phyloP scores from a whole-genome alignment of 2,797 vertebrate species.

The Sciurus carolinensis region DNA sequence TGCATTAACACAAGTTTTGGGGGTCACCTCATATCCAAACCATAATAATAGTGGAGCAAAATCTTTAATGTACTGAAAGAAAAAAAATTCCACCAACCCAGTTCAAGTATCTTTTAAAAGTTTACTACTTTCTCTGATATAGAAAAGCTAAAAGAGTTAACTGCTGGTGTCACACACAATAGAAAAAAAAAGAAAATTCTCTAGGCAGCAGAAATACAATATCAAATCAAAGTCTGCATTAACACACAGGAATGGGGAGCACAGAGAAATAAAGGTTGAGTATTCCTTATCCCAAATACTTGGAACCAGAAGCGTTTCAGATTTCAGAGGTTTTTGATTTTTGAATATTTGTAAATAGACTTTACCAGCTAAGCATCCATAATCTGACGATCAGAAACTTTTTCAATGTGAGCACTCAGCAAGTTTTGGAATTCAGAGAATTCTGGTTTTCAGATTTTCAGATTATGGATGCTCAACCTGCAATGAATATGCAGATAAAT shows the following conservation, averaged over 20 bases:
- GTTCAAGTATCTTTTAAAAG: neutral
- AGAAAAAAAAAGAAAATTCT: neutral
- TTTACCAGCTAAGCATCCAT: neutral
- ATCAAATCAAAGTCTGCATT: neutral
- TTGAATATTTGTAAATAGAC: neutral
- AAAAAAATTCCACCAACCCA: neutral
- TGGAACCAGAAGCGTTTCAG: neutral
- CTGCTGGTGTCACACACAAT: neutral
- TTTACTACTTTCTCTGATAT: neutral
- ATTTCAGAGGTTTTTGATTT: neutral
- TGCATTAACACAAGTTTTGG: no score
- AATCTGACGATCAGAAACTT: neutral
- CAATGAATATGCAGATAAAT: no score
- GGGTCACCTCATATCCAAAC: no score
- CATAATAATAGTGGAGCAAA: neutral
- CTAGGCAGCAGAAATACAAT: neutral
- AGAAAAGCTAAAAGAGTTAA: neutral
- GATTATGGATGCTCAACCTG: no score
- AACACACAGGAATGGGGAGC: no score
- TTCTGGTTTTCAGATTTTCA: no score
- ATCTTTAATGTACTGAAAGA: neutral
- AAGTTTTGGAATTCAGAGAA: no score
- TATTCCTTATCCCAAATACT: no score
- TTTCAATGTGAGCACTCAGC: no score
- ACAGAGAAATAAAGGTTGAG: neutral